These are phyloP conservation scores for Clunio marinus DNA, from an alignment of 2,888 invertebrate species.

Conservation along the genomic window DNA sequence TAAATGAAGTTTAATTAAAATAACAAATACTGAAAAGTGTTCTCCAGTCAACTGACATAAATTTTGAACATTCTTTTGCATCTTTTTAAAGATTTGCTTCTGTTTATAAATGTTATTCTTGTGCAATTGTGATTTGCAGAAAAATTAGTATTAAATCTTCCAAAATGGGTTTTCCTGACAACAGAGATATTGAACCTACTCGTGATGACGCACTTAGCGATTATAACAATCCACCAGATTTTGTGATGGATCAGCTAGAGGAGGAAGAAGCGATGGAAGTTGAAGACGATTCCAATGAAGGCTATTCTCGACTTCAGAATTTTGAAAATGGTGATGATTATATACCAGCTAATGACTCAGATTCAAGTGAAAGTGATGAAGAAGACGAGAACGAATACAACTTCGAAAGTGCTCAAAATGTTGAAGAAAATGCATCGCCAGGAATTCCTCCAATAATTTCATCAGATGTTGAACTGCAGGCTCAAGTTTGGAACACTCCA, in stretches of 20 bases:
- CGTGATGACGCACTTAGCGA: neutral
- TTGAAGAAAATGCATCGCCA: neutral
- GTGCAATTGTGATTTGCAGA: too few relatives aligned
- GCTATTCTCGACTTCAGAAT: neutral
- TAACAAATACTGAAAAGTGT: too few relatives aligned
- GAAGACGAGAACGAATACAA: conserved; percentile 17
- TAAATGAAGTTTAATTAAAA: too few relatives aligned
- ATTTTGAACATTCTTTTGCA: too few relatives aligned
- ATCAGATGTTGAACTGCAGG: neutral
- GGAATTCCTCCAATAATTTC: neutral
- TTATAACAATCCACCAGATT: neutral
- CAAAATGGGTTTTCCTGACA: neutral
- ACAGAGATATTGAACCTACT: neutral
- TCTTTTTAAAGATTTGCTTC: too few relatives aligned
- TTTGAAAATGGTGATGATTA: neutral
- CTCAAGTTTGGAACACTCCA: conserved; percentile 5
- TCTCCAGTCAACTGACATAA: too few relatives aligned
- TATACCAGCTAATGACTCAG: conserved; percentile 15
- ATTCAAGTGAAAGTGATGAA: conserved; percentile 4
- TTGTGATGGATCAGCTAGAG: neutral
- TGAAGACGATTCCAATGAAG: neutral
- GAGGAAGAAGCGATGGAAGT: conserved; percentile 16
- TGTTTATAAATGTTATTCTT: too few relatives aligned
- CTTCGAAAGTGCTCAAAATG: neutral
- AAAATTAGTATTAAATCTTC: too few relatives aligned